These are phyloP conservation scores for Caenorhabditis afra DNA, from an alignment of 2,888 invertebrate genomes.

Conservation along the genomic window DNA sequence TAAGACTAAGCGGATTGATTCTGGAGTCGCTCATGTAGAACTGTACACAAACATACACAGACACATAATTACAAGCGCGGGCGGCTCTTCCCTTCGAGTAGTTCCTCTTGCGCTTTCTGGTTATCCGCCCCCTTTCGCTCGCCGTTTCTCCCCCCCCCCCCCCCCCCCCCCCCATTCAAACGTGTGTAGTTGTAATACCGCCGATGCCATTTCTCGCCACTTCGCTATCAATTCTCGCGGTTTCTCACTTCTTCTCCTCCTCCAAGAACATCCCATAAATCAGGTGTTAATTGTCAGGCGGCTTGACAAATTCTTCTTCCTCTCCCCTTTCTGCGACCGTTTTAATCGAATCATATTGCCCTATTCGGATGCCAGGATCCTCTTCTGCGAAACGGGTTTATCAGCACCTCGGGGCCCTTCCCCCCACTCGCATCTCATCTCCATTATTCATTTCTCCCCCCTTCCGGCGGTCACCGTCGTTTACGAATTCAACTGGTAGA, in stretches of 20 bases:
- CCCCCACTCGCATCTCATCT: conserved; percentile 22
- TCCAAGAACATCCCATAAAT: conserved; percentile 48
- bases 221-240: conserved; percentile 18
- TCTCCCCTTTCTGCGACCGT: no score
- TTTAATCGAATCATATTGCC: conserved; percentile 54
- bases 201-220: conserved; percentile 10
- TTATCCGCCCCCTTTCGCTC: conserved; percentile 30
- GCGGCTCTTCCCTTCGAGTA: conserved; percentile 43
- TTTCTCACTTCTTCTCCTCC: conserved; percentile 12
- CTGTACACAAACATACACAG: conserved; percentile 54
- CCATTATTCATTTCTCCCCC: conserved; percentile 10
- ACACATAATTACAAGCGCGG: conserved; percentile 48
- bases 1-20: conserved; percentile 46
- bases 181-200: conserved; percentile 35
- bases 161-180: not conserved
- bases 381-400: conserved; percentile 53
- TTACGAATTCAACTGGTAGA: conserved; percentile 8
- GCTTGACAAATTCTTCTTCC: conserved; percentile 49
- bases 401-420: conserved; percentile 11
- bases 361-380: conserved; percentile 32
- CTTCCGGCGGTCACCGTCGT: not conserved
- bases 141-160: not conserved
- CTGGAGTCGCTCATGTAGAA: conserved; percentile 38
- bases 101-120: conserved; percentile 40
- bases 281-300: conserved; percentile 49